phyloP scores from a whole-genome alignment of 2,113 vertebrate genomes.

The Phaethornis superciliosus region DNA sequence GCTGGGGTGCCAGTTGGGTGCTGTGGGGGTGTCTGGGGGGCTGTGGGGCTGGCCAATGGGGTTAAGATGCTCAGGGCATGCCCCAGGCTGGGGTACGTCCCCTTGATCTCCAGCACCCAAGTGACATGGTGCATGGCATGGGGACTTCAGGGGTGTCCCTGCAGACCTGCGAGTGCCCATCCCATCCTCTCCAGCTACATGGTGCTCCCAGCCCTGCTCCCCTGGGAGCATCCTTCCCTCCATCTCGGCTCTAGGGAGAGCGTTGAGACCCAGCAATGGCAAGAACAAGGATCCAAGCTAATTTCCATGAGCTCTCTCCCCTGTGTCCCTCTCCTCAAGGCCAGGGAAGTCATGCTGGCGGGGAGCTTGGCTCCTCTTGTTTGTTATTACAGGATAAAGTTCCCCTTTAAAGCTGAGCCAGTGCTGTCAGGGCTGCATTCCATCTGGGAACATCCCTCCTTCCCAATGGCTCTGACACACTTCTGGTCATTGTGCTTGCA shows the following conservation, averaged over 20 bases:
- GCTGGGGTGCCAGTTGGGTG: accelerated
- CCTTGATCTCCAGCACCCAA: neutral
- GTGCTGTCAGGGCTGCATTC: slow-evolving; percentile 42
- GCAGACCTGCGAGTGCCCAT: neutral
- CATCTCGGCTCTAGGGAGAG: neutral
- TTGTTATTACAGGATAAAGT: slow-evolving; percentile 64
- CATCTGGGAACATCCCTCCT: slow-evolving; percentile 12
- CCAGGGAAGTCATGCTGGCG: slow-evolving; percentile 41
- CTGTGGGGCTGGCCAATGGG: accelerated
- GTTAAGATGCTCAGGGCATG: neutral
- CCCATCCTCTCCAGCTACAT: neutral
- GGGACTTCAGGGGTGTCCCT: neutral
- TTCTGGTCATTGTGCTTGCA: neutral
- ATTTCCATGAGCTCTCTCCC: neutral
- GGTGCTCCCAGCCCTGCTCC: neutral
- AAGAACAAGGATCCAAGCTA: neutral
- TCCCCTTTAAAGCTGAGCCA: slow-evolving; percentile 60
- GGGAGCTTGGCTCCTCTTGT: slow-evolving; percentile 46
- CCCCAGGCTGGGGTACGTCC: too few relatives aligned
- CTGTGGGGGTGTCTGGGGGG: accelerated
- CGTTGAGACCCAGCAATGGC: neutral
- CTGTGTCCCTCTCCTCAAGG: neutral
- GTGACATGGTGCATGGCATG: accelerated
- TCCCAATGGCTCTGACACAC: neutral
- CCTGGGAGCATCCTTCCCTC: neutral